Percentiles rank a stretch among this genome's conserved stretches.
Evolutionary conservation across 2,797 vertebrate species (phyloP).

Genomic region (Galago senegalensis): DNA sequence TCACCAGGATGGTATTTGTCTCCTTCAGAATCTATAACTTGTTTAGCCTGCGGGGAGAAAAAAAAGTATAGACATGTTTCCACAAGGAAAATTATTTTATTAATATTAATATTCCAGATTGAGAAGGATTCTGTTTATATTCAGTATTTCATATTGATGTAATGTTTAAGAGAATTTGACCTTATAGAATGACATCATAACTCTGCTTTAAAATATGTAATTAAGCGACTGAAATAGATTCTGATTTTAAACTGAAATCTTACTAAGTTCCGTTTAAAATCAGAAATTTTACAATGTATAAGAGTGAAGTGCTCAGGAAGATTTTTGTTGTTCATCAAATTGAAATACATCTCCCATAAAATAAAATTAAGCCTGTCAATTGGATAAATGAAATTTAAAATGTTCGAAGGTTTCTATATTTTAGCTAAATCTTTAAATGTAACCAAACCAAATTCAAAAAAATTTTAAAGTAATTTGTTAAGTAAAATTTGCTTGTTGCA

Average conservation of each 20-base stretch:
- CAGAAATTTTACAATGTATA: not conserved
- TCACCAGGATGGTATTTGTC: not conserved
- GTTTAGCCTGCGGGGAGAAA: not conserved
- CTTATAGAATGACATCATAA: not conserved
- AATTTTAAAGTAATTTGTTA: conserved; percentile 25
- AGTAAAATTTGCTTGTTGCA: conserved; percentile 51
- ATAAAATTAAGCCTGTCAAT: conserved; percentile 30
- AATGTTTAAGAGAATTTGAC: conserved; percentile 13
- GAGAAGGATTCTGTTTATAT: not conserved
- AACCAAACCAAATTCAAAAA: conserved; percentile 41
- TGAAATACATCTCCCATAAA: conserved; percentile 41
- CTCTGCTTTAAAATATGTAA: not conserved
- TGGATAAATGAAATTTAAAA: conserved; percentile 36
- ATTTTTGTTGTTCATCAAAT: not conserved
- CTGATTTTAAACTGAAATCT: conserved; percentile 37
- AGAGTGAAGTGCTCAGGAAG: not conserved
- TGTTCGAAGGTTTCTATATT: conserved; percentile 30
- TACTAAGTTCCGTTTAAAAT: conserved; percentile 19
- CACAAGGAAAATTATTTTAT: not conserved
- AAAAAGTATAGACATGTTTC: not conserved
- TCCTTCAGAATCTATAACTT: not conserved
- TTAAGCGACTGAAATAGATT: conserved; percentile 6
- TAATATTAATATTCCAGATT: not conserved
- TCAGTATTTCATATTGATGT: not conserved
- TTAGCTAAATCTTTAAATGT: conserved; percentile 38